These are phyloP conservation scores for Burhinus bistriatus DNA, from an alignment of 2,113 vertebrate genomes.

Conservation along the genomic window DNA sequence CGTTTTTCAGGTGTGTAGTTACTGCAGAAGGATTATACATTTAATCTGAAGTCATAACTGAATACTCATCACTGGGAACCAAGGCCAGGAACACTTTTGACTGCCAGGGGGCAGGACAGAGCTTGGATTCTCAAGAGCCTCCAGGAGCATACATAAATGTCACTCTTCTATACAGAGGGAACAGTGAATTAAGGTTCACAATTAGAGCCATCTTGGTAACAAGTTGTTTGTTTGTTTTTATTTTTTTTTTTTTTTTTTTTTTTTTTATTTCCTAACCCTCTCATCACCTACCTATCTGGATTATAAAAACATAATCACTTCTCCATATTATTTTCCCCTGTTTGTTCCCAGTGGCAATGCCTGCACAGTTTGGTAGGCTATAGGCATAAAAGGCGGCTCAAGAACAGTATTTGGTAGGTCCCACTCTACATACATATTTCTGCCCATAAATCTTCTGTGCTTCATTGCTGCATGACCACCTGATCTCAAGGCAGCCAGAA, in stretches of 20 bases:
- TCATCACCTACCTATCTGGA: neutral
- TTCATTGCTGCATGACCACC: neutral
- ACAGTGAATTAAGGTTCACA: neutral
- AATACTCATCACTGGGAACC: neutral
- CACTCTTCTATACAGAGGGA: neutral
- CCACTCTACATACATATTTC: neutral
- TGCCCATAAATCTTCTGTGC: neutral
- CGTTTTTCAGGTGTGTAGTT: neutral
- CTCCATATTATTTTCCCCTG: neutral
- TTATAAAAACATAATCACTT: neutral
- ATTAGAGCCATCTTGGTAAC: neutral
- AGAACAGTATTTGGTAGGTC: neutral
- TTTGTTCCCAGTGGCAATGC: neutral
- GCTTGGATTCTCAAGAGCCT: neutral
- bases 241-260: no score
- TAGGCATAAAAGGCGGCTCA: neutral
- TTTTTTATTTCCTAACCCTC: neutral
- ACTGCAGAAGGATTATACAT: neutral
- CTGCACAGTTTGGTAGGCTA: neutral
- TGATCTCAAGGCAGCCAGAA: neutral
- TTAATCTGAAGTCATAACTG: neutral
- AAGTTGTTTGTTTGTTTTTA: no score
- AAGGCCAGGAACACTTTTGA: neutral
- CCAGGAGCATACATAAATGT: neutral
- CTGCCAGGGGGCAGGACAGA: neutral